Conservation (phyloP, 1,140 invertebrate genomes). For the Thaumatotibia leucotreta region DNA sequence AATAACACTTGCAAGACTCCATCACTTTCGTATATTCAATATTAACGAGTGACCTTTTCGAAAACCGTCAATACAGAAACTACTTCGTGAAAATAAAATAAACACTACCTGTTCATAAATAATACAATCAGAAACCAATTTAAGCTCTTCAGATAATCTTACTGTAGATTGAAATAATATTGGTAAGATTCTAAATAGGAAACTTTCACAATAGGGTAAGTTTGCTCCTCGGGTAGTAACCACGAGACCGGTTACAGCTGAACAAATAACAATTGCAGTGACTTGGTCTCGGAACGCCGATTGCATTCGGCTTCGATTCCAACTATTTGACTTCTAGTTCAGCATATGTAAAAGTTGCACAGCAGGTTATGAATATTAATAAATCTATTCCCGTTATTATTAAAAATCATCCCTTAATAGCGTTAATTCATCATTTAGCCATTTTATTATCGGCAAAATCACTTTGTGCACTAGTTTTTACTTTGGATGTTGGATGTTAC, state of each 20-base stretch:
- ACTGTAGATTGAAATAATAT: slow-evolving; percentile 25
- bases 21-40: slow-evolving; percentile 27
- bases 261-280: slow-evolving; percentile 28
- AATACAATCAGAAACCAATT: not conserved
- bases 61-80: slow-evolving; percentile 14
- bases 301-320: slow-evolving; percentile 25
- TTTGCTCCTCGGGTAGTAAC: slow-evolving; percentile 30
- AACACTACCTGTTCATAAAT: slow-evolving; percentile 16
- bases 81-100: slow-evolving; percentile 7
- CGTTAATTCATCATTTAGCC: too few species aligned
- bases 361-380: not conserved
- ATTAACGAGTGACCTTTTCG: slow-evolving; percentile 20
- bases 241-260: slow-evolving; percentile 24
- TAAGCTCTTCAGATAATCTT: not conserved
- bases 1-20: slow-evolving; percentile 33
- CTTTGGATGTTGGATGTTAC: too few species aligned
- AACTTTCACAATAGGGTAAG: slow-evolving; percentile 35
- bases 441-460: too few species aligned
- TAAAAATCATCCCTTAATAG: too few species aligned
- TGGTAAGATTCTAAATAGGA: slow-evolving; percentile 24
- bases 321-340: slow-evolving; percentile 25
- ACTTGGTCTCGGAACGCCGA: slow-evolving; percentile 19
- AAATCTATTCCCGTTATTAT: too few species aligned
- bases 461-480: too few species aligned
- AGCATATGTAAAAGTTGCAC: slow-evolving; percentile 17